phyloP scores from a whole-genome alignment of 2,797 vertebrate genomes.

The Todus mexicanus region DNA sequence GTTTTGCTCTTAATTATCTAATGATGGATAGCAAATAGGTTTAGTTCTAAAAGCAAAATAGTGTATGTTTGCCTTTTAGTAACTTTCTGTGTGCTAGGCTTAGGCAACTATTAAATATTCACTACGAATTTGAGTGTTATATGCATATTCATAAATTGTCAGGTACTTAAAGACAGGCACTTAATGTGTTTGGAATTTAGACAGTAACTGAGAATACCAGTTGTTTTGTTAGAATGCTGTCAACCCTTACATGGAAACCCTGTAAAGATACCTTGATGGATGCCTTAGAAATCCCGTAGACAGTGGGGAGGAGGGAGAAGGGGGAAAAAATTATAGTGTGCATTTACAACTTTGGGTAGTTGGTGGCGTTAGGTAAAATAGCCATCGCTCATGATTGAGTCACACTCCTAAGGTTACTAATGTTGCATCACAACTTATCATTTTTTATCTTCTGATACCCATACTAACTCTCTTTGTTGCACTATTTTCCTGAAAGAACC shows the following conservation, averaged over 20 bases:
- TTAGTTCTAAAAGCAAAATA: not conserved
- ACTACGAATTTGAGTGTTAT: not conserved
- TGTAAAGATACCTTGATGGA: constrained; percentile 10
- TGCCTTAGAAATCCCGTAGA: constrained; percentile 8
- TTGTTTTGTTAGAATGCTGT: not conserved
- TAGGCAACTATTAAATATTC: not conserved
- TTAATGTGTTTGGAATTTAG: not conserved
- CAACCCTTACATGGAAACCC: not conserved
- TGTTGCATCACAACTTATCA: constrained; percentile 84
- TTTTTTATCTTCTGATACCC: constrained; percentile 82
- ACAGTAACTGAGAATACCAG: not conserved
- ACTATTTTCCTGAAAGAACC: constrained; percentile 99
- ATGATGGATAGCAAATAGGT: not conserved
- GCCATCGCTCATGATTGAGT: constrained; percentile 58
- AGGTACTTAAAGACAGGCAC: not conserved
- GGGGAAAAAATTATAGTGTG: not conserved
- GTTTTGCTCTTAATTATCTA: not conserved
- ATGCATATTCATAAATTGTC: not conserved
- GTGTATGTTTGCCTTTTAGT: not conserved
- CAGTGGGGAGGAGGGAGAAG: constrained; percentile 29
- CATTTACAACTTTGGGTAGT: constrained; percentile 63
- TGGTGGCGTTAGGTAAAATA: constrained; percentile 67
- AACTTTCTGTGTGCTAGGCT: not conserved
- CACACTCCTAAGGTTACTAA: constrained; percentile 82
- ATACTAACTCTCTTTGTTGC: constrained; percentile 99